Percentiles rank a stretch among this genome's conserved stretches.
These are phyloP conservation scores for Habropoda laboriosa DNA, from an alignment of 1,140 invertebrate genomes.

Conservation along the genomic window DNA sequence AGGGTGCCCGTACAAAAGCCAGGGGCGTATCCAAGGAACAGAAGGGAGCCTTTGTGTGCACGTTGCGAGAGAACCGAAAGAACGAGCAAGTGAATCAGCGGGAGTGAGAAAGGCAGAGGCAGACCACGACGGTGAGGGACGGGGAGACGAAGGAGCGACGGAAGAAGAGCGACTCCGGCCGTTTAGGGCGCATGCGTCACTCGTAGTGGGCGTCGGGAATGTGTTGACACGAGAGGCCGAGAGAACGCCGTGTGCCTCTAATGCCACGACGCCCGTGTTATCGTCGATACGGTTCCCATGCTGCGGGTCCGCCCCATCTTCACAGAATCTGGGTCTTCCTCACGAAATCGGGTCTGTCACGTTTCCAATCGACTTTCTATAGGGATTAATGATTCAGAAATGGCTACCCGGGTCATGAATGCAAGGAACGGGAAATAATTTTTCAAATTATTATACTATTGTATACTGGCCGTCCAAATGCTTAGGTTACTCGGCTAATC, in stretches of 20 bases:
- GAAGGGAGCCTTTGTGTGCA: slow-evolving; percentile 40
- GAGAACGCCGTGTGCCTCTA: slow-evolving; percentile 46
- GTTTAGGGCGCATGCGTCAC: slow-evolving; percentile 65
- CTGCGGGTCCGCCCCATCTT: slow-evolving; percentile 39
- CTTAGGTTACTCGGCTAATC: too few relatives aligned
- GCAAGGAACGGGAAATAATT: background rate
- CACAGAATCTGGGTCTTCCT: slow-evolving; percentile 14
- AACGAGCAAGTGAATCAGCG: slow-evolving; percentile 42
- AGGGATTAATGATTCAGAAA: slow-evolving; percentile 32
- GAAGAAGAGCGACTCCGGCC: slow-evolving; percentile 52
- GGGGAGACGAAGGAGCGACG: too few relatives aligned
- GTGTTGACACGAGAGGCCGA: slow-evolving; percentile 64
- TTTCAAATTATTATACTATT: too few relatives aligned
- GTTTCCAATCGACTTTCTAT: background rate
- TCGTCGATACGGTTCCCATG: slow-evolving; percentile 57
- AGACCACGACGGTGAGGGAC: slow-evolving; percentile 3
- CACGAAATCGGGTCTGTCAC: slow-evolving; percentile 4
- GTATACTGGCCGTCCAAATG: too few relatives aligned
- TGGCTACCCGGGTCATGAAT: slow-evolving; percentile 12
- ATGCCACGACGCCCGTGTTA: slow-evolving; percentile 54
- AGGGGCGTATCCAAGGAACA: slow-evolving; percentile 58
- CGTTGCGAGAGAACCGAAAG: slow-evolving; percentile 18
- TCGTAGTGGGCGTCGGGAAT: slow-evolving; percentile 61
- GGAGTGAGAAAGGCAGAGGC: slow-evolving; percentile 31
- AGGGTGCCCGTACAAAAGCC: slow-evolving; percentile 58